Conservation (phyloP, 23 tunicate genomes). For the Trididemnum miniatum region DNA sequence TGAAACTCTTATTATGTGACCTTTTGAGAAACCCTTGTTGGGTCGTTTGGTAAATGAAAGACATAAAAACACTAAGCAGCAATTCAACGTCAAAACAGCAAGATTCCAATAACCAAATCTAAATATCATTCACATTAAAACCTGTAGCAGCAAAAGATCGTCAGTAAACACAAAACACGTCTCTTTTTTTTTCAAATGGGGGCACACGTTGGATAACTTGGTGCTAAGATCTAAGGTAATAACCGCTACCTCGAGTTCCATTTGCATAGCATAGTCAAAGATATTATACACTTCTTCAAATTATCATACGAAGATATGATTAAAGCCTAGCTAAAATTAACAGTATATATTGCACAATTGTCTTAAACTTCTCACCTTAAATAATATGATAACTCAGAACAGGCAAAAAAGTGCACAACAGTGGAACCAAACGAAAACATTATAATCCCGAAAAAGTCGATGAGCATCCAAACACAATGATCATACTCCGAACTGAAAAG, state of each 20-base stretch:
- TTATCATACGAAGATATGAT: too few species aligned
- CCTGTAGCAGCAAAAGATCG: constrained; percentile 9
- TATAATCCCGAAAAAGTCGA: constrained; percentile 37
- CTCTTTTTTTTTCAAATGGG: too few species aligned
- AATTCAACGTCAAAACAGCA: constrained; percentile 3
- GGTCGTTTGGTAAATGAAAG: not conserved
- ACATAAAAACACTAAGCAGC: not conserved
- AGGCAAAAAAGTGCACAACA: constrained; percentile 39
- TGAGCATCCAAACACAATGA: constrained; percentile 34
- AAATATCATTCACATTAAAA: constrained; percentile 11
- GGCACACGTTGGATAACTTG: too few species aligned
- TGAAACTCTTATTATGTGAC: not conserved
- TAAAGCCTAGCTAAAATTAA: too few species aligned
- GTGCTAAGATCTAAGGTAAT: too few species aligned
- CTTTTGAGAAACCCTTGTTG: not conserved
- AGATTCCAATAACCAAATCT: constrained; percentile 28
- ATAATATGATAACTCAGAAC: constrained; percentile 33
- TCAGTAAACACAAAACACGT: too few species aligned
- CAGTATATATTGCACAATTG: too few species aligned
- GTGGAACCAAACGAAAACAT: constrained; percentile 45
- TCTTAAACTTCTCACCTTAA: constrained; percentile 20
- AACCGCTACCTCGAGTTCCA: too few species aligned
- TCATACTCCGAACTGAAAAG: constrained; percentile 20
- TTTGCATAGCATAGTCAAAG: too few species aligned
- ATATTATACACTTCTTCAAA: not conserved